Base-by-base conservation (phyloP, 2,888 invertebrate genomes). In the Eristalis arbustorum region DNA sequence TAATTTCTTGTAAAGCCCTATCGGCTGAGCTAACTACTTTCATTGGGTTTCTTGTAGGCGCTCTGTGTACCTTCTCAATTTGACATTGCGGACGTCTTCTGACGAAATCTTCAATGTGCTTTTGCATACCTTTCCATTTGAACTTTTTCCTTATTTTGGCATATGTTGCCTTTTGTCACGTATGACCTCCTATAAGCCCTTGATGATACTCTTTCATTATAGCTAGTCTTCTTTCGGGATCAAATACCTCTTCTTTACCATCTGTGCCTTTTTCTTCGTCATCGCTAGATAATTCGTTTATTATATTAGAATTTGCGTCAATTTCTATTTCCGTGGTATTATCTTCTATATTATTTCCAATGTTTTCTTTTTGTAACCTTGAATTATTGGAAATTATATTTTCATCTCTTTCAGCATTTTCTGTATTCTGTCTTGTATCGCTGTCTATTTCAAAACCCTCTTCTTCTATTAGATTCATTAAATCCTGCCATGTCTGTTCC, bases 331-430 rank as follows among this genome's bases (percentile, higher is more conserved):
- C 77, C 23, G 28, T 13, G 3, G 31, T 61, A 25, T 61, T 61
- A 22, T 25, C 59, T 25, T 25, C 25, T 25, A 13, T 59, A 59
- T 22, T 59, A 22, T 25, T 23, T 25, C 3, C 25, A 28, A 31
- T 31, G 5, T 31, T 31, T 31, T 31, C 31, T 31, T 31, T 6
- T 31, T 31, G 6, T 31, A 31, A 31, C 31, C 31, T 31, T 31
- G 31, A 31, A 31, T 31, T 31, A 31, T 31, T 31, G 3, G 3
- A 31, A 31, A 5, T 31, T 31, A 18, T 64, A 75, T 0, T 69
- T 84, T 11, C 81, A 75, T 0, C 82, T 31, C 8, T 31, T 31
- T 10, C 8, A 31, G 10, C 85, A 3, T 88, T 67, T n/a, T 69
- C 78, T 0, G 87, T 80, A 14, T 42, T 42, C 5, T n/a, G 4